Base-by-base conservation (phyloP, 2,888 invertebrate species). In the Chironomus tentans region DNA sequence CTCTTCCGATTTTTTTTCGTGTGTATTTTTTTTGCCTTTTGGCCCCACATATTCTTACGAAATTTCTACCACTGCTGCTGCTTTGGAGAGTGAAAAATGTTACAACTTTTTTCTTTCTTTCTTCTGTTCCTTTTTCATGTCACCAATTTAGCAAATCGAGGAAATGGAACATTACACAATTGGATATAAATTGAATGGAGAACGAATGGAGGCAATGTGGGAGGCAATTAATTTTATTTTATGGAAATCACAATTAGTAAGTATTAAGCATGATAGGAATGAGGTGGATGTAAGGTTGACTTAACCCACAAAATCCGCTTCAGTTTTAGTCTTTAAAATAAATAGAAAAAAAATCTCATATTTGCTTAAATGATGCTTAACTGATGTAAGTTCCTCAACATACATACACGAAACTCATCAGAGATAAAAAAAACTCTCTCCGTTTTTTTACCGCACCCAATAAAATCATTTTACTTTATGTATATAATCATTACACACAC, bases 391-490 rank as follows among this genome's bases (percentile, higher is more conserved):
- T 71, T 50, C 28, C 56, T 56, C 48, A 10, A 24, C 61, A 50
- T 56, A 50, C 56, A 22, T 61, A 71, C 28, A 68, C 50, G 28
- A 18, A 65, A 12, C 65, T 24, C 65, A 65, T 65, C 65, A 47
- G 22, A 70, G 71, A 73, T 73, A 62, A 73, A 73, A 28, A 28
- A 38, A 73, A 24, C 46, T 21, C 46, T 21, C 18, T 21, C 2
- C 62, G 46, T 62, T 61, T 73, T 70, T 73, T 56, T 56, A 73
- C 72, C 72, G 72, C 72, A 73, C 72, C 72, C 72, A 73, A 73
- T 73, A 73, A 73, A 73, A 73, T 62, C 72, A 62, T 62, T 73
- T 62, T 73, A 73, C 62, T 22, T 73, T 56, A 73, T 73, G 38
- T 73, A 73, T 47, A 70, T 47, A 65, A 22, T 38, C 38, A 38